These are phyloP conservation scores for Dynastes maya DNA, from an alignment of 2,888 invertebrate genomes.

Conservation along the genomic window DNA sequence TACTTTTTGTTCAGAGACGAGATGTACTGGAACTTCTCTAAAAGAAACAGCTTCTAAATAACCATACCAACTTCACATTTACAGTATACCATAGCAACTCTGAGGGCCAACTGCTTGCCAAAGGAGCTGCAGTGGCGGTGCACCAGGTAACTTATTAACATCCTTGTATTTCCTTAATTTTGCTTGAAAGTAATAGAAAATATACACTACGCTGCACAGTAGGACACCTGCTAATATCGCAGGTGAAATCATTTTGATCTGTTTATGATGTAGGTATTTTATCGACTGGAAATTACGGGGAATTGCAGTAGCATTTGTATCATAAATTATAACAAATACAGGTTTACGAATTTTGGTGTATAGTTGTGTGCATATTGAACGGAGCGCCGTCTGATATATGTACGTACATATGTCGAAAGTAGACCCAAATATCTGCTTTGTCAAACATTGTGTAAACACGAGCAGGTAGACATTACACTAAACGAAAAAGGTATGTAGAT, in stretches of 20 bases:
- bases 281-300: too few species aligned
- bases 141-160: slow-evolving; percentile 48
- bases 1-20: slow-evolving; percentile 27
- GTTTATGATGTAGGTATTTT: background rate
- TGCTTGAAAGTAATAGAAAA: slow-evolving; percentile 2
- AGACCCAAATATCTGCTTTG: too few species aligned
- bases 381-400: too few species aligned
- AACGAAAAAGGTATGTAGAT: too few species aligned
- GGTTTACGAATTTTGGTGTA: too few species aligned
- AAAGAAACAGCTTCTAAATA: background rate
- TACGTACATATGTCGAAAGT: too few species aligned
- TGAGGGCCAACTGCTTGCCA: background rate
- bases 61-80: background rate
- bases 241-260: slow-evolving; percentile 15
- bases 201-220: background rate
- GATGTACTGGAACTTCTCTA: slow-evolving; percentile 24
- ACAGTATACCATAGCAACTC: background rate
- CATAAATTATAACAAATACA: too few species aligned
- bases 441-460: too few species aligned
- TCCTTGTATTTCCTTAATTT: slow-evolving; percentile 27
- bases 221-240: background rate
- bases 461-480: too few species aligned
- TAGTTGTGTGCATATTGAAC: too few species aligned
- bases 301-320: too few species aligned
- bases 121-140: slow-evolving; percentile 5